Evolutionary conservation across 2,113 vertebrate species (phyloP).

Genomic region (Protobothrops mucrosquamatus): DNA sequence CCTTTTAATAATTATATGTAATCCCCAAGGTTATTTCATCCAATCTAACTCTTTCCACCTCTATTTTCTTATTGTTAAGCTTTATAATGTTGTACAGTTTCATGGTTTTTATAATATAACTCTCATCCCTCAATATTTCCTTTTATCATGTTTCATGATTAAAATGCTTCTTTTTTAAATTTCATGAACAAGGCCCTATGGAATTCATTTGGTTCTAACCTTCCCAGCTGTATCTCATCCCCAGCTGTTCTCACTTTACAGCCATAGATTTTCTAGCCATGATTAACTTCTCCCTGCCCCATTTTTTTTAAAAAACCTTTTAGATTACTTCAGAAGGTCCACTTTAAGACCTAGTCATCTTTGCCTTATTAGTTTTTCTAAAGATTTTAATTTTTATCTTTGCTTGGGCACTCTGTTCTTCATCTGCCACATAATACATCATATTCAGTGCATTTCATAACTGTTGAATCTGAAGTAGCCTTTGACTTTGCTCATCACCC

Average conservation of each 20-base stretch:
- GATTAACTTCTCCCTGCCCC: conserved; percentile 13
- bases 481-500: conserved; percentile 47
- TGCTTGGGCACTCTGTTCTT: conserved; percentile 20
- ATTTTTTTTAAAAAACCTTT: not conserved
- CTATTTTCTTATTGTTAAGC: conserved; percentile 27
- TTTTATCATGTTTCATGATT: conserved; percentile 16
- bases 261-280: conserved; percentile 2
- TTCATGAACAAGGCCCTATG: not conserved
- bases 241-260: conserved; percentile 10
- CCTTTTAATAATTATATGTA: conserved; percentile 31
- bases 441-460: conserved; percentile 40
- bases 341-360: conserved; percentile 15
- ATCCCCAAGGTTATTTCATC: conserved; percentile 43
- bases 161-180: conserved; percentile 13
- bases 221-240: conserved; percentile 7
- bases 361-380: conserved; percentile 26
- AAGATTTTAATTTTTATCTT: conserved; percentile 17
- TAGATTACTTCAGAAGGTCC: conserved; percentile 35
- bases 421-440: conserved; percentile 30
- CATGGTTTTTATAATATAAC: conserved; percentile 18
- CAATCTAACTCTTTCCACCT: conserved; percentile 30
- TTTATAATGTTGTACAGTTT: conserved; percentile 41
- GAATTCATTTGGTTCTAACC: conserved; percentile 28
- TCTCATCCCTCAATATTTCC: conserved; percentile 24
- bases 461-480: conserved; percentile 26